Percentiles rank a stretch among this genome's conserved stretches.
phyloP scores from a whole-genome alignment of 2,888 invertebrate genomes.

The Sarcophaga caerulescens region DNA sequence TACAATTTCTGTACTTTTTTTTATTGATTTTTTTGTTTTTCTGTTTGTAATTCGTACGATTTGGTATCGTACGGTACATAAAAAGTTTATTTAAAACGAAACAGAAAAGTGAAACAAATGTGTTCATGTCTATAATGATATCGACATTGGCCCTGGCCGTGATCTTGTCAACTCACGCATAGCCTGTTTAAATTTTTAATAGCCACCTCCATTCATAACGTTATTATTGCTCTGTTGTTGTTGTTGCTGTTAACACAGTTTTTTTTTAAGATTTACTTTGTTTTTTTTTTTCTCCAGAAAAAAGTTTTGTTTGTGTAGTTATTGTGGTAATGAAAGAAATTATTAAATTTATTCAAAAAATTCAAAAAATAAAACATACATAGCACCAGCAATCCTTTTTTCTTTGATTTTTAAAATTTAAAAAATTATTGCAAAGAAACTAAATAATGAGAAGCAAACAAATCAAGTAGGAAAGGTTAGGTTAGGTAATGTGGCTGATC shows the following conservation, averaged over 20 bases:
- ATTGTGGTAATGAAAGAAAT: too few species aligned
- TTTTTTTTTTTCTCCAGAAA: not conserved
- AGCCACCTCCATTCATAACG: constrained; percentile 49
- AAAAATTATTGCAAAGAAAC: too few species aligned
- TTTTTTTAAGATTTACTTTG: not conserved
- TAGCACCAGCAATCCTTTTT: too few species aligned
- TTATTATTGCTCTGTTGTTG: not conserved
- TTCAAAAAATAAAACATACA: too few species aligned
- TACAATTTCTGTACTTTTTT: not conserved
- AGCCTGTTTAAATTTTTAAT: constrained; percentile 43
- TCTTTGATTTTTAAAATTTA: too few species aligned
- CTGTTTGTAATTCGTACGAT: constrained; percentile 18
- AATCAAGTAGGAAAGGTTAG: too few species aligned
- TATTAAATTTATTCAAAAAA: too few species aligned
- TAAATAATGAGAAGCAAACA: too few species aligned
- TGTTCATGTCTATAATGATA: constrained; percentile 54
- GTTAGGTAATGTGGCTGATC: too few species aligned
- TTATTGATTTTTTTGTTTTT: constrained; percentile 30
- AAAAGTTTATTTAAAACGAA: constrained; percentile 5
- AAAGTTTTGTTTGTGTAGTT: not conserved
- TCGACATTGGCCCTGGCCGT: constrained; percentile 67
- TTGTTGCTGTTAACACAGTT: constrained; percentile 21
- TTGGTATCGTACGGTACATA: constrained; percentile 7
- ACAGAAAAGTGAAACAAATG: constrained; percentile 11
- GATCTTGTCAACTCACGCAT: constrained; percentile 68